These are phyloP conservation scores for Pyxicephalus adspersus DNA, from an alignment of 2,113 vertebrate species.

Conservation along the genomic window DNA sequence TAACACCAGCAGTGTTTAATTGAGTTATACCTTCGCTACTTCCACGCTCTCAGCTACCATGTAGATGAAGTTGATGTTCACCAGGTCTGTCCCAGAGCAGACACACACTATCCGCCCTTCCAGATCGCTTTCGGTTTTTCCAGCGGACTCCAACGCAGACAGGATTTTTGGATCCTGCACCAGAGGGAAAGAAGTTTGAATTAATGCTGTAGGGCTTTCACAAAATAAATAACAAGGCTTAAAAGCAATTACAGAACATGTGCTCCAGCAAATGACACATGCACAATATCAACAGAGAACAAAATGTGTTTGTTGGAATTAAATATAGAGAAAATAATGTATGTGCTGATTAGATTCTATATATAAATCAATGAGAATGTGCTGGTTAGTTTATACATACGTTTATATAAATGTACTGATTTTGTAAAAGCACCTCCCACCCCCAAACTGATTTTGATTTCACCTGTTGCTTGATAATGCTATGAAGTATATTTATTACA, in stretches of 20 bases:
- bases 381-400: too few relatives aligned
- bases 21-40: slow-evolving; percentile 83
- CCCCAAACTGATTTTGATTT: too few relatives aligned
- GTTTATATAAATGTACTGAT: too few relatives aligned
- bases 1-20: slow-evolving; percentile 34
- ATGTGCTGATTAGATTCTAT: too few relatives aligned
- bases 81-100: slow-evolving; percentile 94
- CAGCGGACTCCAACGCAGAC: slow-evolving; percentile 86
- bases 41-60: slow-evolving; percentile 92
- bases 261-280: neutral
- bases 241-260: too few relatives aligned
- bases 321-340: too few relatives aligned
- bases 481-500: too few relatives aligned
- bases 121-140: slow-evolving; percentile 89
- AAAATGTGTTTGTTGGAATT: neutral
- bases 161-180: slow-evolving; percentile 93
- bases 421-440: too few relatives aligned
- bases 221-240: neutral
- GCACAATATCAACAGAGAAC: neutral
- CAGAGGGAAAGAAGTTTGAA: neutral
- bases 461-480: too few relatives aligned
- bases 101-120: slow-evolving; percentile 93
- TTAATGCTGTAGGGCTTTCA: neutral
- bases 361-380: too few relatives aligned
- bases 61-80: slow-evolving; percentile 96